Percentiles rank a stretch among this genome's conserved stretches.
Conservation (phyloP, 2,797 vertebrate genomes). For the Sebastes cheni region DNA sequence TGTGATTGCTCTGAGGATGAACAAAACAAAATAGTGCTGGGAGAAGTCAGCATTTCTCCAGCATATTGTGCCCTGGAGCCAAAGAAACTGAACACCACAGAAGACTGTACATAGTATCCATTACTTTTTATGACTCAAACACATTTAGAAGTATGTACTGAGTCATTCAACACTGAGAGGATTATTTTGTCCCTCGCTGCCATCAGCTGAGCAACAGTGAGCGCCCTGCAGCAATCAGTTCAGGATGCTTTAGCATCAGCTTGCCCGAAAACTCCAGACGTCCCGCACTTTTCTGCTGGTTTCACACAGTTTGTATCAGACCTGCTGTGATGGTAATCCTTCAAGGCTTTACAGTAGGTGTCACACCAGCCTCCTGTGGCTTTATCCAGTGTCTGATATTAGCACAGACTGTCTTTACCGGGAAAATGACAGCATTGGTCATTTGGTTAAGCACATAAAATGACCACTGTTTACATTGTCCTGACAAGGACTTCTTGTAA, state of each 20-base stretch:
- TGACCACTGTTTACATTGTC: not conserved
- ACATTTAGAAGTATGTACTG: constrained; percentile 63
- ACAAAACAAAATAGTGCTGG: constrained; percentile 62
- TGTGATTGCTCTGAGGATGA: constrained; percentile 60
- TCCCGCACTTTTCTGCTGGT: constrained; percentile 32
- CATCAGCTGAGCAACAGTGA: constrained; percentile 42
- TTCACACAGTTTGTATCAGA: constrained; percentile 24
- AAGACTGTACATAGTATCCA: constrained; percentile 56
- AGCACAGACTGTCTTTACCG: not conserved
- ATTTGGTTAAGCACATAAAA: not conserved
- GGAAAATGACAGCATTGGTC: not conserved
- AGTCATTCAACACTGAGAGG: constrained; percentile 65
- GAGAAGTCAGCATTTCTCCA: constrained; percentile 60
- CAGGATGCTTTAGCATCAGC: constrained; percentile 52
- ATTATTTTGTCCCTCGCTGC: constrained; percentile 60
- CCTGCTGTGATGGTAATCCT: constrained; percentile 20
- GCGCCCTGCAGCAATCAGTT: constrained; percentile 54
- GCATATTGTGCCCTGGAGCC: constrained; percentile 61
- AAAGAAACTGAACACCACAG: constrained; percentile 49
- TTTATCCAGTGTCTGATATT: not conserved
- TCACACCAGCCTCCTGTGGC: not conserved
- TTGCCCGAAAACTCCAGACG: constrained; percentile 30
- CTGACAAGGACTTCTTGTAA: not conserved
- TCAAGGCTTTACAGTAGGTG: constrained; percentile 13
- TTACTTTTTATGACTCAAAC: constrained; percentile 71